phyloP scores from a whole-genome alignment of 2,888 invertebrate species.

The Athalia circularis region DNA sequence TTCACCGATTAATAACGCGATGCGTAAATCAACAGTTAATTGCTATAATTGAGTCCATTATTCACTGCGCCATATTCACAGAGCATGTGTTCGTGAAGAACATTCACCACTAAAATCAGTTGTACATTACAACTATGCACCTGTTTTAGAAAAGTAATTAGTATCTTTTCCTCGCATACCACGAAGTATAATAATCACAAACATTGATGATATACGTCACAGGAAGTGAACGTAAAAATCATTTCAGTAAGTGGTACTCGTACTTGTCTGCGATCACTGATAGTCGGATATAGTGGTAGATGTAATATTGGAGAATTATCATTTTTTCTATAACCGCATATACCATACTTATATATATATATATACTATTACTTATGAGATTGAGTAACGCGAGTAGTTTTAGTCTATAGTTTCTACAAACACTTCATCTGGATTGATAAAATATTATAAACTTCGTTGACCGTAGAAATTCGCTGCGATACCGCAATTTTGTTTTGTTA shows the following conservation, averaged over 20 bases:
- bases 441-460: too few relatives aligned
- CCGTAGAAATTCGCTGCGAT: too few relatives aligned
- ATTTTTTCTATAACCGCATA: neutral
- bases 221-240: conserved; percentile 30
- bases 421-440: neutral
- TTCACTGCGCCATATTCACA: neutral
- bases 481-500: too few relatives aligned
- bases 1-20: too few relatives aligned
- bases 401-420: conserved; percentile 10
- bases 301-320: neutral
- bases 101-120: neutral
- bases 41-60: neutral
- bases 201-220: neutral
- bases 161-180: neutral
- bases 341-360: too few relatives aligned
- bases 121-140: neutral
- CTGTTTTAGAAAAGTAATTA: neutral
- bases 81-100: neutral
- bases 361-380: neutral
- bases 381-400: neutral
- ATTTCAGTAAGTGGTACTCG: neutral
- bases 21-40: too few relatives aligned
- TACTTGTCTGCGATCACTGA: conserved; percentile 31
- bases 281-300: neutral
- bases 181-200: neutral